Evolutionary conservation across 2,797 vertebrate species (phyloP).

Genomic region (Hoplostethus atlanticus): DNA sequence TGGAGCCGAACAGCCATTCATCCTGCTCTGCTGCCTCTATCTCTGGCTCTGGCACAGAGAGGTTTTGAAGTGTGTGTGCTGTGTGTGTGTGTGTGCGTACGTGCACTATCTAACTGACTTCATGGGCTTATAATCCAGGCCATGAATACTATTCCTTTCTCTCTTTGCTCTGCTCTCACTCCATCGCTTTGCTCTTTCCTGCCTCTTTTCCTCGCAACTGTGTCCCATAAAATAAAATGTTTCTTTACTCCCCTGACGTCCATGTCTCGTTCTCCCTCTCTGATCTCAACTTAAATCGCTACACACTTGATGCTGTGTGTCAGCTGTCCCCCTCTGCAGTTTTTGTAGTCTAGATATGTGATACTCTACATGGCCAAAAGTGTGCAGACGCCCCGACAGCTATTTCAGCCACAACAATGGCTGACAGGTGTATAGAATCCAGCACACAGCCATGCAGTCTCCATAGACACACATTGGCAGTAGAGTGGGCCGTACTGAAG

Average conservation of each 20-base stretch:
- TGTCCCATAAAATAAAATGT: constrained; percentile 40
- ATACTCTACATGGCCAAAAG: background rate
- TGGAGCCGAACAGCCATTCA: constrained; percentile 77
- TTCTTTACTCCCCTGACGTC: constrained; percentile 35
- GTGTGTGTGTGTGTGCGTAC: constrained; percentile 22
- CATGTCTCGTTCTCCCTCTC: constrained; percentile 47
- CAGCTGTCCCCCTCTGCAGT: constrained; percentile 53
- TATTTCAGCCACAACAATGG: no score
- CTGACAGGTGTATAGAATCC: no score
- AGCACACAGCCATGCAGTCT: no score
- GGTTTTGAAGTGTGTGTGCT: constrained; percentile 46
- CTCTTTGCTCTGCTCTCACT: constrained; percentile 68
- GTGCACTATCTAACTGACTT: constrained; percentile 66
- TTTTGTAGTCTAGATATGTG: constrained; percentile 31
- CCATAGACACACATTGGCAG: no score
- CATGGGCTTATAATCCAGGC: constrained; percentile 63
- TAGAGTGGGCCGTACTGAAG: no score
- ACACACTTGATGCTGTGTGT: constrained; percentile 44
- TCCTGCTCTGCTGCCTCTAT: constrained; percentile 69
- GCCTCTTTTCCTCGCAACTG: constrained; percentile 51
- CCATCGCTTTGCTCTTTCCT: constrained; percentile 59
- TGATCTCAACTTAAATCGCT: constrained; percentile 55
- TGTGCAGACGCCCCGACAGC: no score
- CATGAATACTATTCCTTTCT: constrained; percentile 65
- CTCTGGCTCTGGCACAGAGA: constrained; percentile 57